Conservation (phyloP, 2,888 invertebrate species). For the Eurois occulta region DNA sequence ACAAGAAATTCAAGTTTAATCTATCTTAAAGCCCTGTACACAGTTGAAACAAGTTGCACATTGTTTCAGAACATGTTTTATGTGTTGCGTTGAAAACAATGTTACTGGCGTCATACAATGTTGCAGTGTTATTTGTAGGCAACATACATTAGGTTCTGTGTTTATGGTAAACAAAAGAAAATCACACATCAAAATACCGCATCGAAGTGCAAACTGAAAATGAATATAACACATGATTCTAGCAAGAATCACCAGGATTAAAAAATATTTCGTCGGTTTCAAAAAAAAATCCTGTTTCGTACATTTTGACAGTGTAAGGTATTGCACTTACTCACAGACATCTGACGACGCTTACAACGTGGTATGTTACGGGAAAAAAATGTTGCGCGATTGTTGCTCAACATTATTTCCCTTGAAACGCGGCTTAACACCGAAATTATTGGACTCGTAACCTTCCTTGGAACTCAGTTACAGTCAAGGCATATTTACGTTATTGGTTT, state of each 20-base stretch:
- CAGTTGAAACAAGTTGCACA: neutral
- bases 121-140: neutral
- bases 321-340: neutral
- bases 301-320: neutral
- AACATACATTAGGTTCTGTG: neutral
- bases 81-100: neutral
- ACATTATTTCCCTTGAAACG: neutral
- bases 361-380: neutral
- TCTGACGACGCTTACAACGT: neutral
- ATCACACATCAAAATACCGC: neutral
- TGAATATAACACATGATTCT: neutral
- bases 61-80: conserved; percentile 5
- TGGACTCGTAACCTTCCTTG: conserved; percentile 30
- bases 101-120: neutral
- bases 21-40: neutral
- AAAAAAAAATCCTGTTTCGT: neutral
- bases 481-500: conserved; percentile 77
- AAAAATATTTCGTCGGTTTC: too few relatives aligned
- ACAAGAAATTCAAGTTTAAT: conserved; percentile 21
- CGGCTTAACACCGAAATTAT: conserved; percentile 34
- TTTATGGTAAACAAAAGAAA: neutral
- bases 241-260: too few relatives aligned
- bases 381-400: neutral
- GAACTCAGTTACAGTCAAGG: conserved; percentile 53
- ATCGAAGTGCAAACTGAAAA: neutral